These are phyloP conservation scores for Amorpha juglandis DNA, from an alignment of 2,888 invertebrate genomes.

Conservation along the genomic window DNA sequence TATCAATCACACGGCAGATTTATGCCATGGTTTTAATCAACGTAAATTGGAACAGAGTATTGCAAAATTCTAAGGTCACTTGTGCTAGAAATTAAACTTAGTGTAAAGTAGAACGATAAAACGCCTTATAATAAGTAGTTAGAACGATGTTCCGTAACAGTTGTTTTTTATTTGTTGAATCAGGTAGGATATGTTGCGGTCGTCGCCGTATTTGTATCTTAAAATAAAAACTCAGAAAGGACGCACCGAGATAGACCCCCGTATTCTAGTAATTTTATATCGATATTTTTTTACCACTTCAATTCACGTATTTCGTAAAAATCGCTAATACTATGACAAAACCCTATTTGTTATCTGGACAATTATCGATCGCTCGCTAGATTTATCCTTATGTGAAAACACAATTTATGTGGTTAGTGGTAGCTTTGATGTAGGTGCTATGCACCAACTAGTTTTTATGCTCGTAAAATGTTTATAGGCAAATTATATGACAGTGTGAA, in stretches of 20 bases:
- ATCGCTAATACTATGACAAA: constrained; percentile 26
- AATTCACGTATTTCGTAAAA: neutral
- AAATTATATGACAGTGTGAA: neutral
- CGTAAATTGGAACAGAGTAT: neutral
- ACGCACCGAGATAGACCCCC: too few species aligned
- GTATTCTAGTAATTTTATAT: too few species aligned
- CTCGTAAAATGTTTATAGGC: neutral
- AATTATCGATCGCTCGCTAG: constrained; percentile 27
- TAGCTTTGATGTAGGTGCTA: constrained; percentile 56
- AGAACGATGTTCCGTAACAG: too few species aligned
- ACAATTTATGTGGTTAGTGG: constrained; percentile 54
- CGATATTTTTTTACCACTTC: too few species aligned
- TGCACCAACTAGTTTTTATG: constrained; percentile 25
- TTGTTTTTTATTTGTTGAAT: too few species aligned
- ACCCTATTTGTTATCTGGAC: constrained; percentile 23
- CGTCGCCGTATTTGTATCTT: too few species aligned
- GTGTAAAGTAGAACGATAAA: too few species aligned
- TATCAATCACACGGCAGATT: constrained; percentile 26
- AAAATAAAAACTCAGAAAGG: too few species aligned
- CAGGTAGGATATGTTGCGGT: too few species aligned
- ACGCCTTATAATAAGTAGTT: too few species aligned
- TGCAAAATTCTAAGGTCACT: neutral
- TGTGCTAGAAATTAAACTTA: neutral
- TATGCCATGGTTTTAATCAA: constrained; percentile 1
- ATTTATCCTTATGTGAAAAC: constrained; percentile 55